Base-by-base conservation (phyloP, 2,888 invertebrate species). In the Itoplectis maculator region DNA sequence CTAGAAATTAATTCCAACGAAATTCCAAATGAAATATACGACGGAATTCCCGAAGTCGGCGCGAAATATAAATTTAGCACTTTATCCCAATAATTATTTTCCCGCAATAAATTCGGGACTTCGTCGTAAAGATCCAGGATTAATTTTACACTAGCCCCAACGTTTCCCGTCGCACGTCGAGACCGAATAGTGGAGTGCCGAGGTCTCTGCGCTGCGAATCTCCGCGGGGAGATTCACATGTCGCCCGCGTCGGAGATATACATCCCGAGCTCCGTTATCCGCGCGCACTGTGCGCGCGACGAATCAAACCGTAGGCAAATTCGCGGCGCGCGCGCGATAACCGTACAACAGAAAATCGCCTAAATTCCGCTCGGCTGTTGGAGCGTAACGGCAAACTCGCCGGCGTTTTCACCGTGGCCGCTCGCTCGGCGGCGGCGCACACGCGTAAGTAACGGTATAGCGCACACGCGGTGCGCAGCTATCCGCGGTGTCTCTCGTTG, bases 321-420 rank as follows among this genome's bases (percentile, higher is more conserved):
- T 42, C 68, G 51, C 63, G 35, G 63, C 74, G 74, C 51, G 51
- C 35, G 63, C 74, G 74, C 51, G 51, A 59, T 78, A 49, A 29
- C n/a, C 40, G 15, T 42, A 47, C 42, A 40, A 42, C 66, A 54
- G 7, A 13, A 73, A 81, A 81, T 81, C 70, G 70, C 72, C 56
- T 49, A 49, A 68, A 81, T 81, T 77, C 81, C 81, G 15, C 29
- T 42, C 11, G 37, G 66, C 76, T 72, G 23, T 72, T 81, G 66
- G 68, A 49, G 70, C 72, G 76, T 77, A 81, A 77, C 81, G 76
- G 78, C 59, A 56, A 54, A 74, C 51, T n/a, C 61, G 37, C 49
- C 37, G 37, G 45, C 20, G 35, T 59, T 75, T 66, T 45, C 45
- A 37, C 23, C 45, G 15, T 20, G 29, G 45, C 9, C 15, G 13